These are phyloP conservation scores for Scaptomyza reducta DNA, from an alignment of 2,888 invertebrate genomes.

Conservation along the genomic window DNA sequence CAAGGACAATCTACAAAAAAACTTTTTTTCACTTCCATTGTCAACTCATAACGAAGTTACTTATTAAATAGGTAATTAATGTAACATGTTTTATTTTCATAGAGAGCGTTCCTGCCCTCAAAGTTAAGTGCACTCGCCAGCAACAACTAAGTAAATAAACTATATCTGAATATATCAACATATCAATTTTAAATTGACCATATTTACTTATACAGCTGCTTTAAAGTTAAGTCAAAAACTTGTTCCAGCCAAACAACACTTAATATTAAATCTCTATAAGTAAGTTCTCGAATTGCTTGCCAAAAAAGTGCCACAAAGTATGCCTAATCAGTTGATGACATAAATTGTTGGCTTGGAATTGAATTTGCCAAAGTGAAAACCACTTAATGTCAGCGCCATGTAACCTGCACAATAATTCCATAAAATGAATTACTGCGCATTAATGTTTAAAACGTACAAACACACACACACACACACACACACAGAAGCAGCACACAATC, in stretches of 20 bases:
- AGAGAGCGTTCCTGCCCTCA: too few species aligned
- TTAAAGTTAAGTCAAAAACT: too few species aligned
- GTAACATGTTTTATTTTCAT: too few species aligned
- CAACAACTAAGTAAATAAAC: too few species aligned
- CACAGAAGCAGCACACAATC: slow-evolving; percentile 20
- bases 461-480: slow-evolving; percentile 9
- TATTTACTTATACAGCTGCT: too few species aligned
- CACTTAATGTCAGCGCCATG: slow-evolving; percentile 34
- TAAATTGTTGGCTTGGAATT: slow-evolving; percentile 29
- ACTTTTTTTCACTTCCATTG: too few species aligned
- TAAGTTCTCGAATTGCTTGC: neutral
- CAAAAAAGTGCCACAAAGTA: slow-evolving; percentile 1
- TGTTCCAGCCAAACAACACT: neutral
- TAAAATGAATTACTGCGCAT: slow-evolving; percentile 70
- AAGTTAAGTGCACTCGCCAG: too few species aligned
- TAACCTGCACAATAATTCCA: slow-evolving; percentile 43
- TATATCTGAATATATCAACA: too few species aligned
- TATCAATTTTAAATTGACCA: too few species aligned
- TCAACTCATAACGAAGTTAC: too few species aligned
- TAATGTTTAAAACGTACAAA: slow-evolving; percentile 38
- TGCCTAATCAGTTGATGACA: slow-evolving; percentile 11
- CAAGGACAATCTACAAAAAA: too few species aligned
- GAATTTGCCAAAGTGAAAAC: slow-evolving; percentile 45
- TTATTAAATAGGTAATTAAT: too few species aligned
- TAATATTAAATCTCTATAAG: neutral